phyloP scores from a whole-genome alignment of 2,113 vertebrate genomes.

The Galemys pyrenaicus region DNA sequence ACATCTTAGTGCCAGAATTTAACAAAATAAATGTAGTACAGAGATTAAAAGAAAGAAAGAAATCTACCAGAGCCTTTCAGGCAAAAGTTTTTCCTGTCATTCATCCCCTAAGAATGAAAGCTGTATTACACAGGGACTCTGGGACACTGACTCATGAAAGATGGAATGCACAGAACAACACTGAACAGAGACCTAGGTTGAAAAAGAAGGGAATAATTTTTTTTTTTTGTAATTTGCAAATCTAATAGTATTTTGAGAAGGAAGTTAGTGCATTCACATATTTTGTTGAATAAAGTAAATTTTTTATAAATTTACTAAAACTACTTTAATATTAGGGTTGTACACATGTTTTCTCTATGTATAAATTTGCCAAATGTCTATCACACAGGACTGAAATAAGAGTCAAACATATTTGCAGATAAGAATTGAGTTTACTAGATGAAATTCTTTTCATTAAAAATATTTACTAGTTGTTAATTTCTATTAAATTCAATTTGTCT shows the following conservation, averaged over 20 bases:
- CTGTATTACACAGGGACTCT: not conserved
- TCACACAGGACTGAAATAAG: not conserved
- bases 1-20: not conserved
- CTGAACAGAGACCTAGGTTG: not conserved
- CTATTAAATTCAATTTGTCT: not conserved
- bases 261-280: not conserved
- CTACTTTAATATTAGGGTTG: not conserved
- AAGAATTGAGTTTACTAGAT: not conserved
- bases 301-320: not conserved
- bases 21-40: not conserved
- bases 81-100: not conserved
- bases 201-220: not conserved
- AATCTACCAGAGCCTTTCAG: not conserved
- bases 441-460: constrained; percentile 20
- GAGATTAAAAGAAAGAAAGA: not conserved
- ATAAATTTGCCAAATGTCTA: not conserved
- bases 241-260: not conserved
- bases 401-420: not conserved
- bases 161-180: not conserved
- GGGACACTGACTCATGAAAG: not conserved
- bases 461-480: not conserved
- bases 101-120: accelerated
- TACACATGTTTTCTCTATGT: not conserved
- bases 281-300: not conserved
- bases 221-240: not conserved